These are phyloP conservation scores for Eudyptes chrysolophus DNA, from an alignment of 2,113 vertebrate species.

Conservation along the genomic window DNA sequence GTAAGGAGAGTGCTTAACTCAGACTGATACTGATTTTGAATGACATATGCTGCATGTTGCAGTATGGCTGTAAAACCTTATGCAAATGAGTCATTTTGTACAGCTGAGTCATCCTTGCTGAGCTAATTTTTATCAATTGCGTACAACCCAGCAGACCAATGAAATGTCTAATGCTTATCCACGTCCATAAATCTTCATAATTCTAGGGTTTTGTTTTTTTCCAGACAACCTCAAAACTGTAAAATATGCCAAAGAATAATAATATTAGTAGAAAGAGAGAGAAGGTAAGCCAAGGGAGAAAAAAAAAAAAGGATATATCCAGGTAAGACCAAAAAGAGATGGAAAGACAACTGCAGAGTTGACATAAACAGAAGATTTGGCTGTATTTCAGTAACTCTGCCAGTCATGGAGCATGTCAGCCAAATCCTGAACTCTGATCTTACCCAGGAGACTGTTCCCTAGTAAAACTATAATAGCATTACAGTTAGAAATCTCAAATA, in stretches of 20 bases:
- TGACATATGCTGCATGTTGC: not conserved
- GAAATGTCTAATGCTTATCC: not conserved
- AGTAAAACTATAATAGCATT: conserved; percentile 42
- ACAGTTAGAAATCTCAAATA: conserved; percentile 10
- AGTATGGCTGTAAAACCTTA: not conserved
- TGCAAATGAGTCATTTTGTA: not conserved
- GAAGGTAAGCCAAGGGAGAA: not conserved
- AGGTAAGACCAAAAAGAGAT: not conserved
- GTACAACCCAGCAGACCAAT: not conserved
- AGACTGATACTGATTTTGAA: not conserved
- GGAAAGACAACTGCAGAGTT: not conserved
- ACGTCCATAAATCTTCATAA: not conserved
- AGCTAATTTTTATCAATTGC: conserved; percentile 14
- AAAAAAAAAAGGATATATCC: not conserved
- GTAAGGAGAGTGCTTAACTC: not conserved
- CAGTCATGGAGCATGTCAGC: not conserved
- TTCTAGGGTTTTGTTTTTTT: not conserved
- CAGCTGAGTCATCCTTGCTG: not conserved
- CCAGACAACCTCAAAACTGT: not conserved
- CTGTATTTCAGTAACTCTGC: not conserved
- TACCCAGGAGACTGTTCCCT: conserved; percentile 4
- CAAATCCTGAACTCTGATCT: conserved; percentile 38
- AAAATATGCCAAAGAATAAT: not conserved
- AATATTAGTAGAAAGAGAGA: not conserved
- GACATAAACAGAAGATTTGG: not conserved